Evolutionary conservation across 2,888 invertebrate genomes (phyloP).

Genomic region (Cenopis cana): DNA sequence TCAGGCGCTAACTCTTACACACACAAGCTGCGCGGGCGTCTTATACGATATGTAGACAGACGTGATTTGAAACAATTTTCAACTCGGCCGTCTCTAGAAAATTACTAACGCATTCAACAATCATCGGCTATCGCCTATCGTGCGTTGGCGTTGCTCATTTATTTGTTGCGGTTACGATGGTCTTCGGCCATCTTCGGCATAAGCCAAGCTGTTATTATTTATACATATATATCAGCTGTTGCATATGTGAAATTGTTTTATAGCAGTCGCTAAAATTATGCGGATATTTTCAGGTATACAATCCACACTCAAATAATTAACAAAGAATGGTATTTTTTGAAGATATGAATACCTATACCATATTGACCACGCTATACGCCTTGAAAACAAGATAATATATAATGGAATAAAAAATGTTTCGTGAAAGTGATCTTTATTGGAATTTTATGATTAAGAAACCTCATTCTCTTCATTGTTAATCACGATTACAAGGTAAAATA

Average conservation of each 20-base stretch:
- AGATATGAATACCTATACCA: no score
- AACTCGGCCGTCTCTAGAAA: slow-evolving; percentile 42
- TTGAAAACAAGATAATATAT: no score
- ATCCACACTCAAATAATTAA: no score
- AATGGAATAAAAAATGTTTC: no score
- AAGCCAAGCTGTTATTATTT: slow-evolving; percentile 26
- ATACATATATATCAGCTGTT: slow-evolving; percentile 12
- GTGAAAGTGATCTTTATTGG: neutral
- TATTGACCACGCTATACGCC: no score
- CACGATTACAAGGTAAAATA: slow-evolving; percentile 46
- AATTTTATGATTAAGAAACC: slow-evolving; percentile 14
- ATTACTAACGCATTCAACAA: slow-evolving; percentile 43
- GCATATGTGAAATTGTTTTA: neutral
- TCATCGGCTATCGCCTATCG: slow-evolving; percentile 42
- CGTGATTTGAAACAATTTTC: slow-evolving; percentile 42
- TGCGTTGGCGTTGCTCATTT: slow-evolving; percentile 39
- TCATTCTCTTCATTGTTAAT: slow-evolving; percentile 33
- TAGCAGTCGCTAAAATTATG: neutral
- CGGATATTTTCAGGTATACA: neutral
- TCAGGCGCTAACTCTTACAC: slow-evolving; percentile 16
- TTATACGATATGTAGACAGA: slow-evolving; percentile 33
- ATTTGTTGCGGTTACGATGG: slow-evolving; percentile 35
- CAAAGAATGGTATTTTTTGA: no score
- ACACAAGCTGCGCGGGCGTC: neutral
- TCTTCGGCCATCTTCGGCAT: slow-evolving; percentile 28